Evolutionary conservation across 2,113 vertebrate genomes (phyloP), one percentile per base, ranked within the genome.

Genomic region (Hippocampus mohnikei): DNA sequence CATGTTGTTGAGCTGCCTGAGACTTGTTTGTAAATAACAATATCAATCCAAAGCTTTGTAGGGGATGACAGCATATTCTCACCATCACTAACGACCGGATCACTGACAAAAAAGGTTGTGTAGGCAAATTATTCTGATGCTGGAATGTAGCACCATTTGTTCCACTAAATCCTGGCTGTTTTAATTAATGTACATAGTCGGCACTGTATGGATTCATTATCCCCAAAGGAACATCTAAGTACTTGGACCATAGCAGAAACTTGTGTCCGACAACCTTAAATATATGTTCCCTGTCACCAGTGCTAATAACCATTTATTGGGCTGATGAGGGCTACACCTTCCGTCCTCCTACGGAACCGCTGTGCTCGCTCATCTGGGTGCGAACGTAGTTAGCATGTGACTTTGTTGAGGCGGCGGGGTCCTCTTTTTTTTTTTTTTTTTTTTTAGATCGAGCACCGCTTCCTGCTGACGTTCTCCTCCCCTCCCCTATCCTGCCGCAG

Each of bases 401-500:
- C 66, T 61, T 65, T 33, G 37, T 64, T 15, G 42, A 70, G 71
- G 67, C 72, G 71, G 72, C 79, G 1, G 53, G 61, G 33, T 37
- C 33, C 33, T 37, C 33, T 37, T 37, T 37, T 27, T 55, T 71
- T 66, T 37, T 37, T 37, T 27, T 55, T 71, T 66, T 73, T 75
- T 82, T 69, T 71, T 1, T 71, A 73, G 75, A 78, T 75, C n/a
- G 65, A 69, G 77, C 74, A 74, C 80, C 84, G 78, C 67, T 73
- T 75, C 64, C 52, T 29, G 16, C 44, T 3, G 12, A 3, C 66
- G 67, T 72, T 63, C 61, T 61, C 65, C 71, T 67, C 64, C 73
- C 65, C 73, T 71, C 78, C 69, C 78, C 72, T 68, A 76, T 70
- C 64, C 56, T 66, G 76, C 86, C n/a, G 56, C 85, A 84, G 89